Evolutionary conservation across 2,888 invertebrate species (phyloP).

Genomic region (Tuberolachnus salignus): DNA sequence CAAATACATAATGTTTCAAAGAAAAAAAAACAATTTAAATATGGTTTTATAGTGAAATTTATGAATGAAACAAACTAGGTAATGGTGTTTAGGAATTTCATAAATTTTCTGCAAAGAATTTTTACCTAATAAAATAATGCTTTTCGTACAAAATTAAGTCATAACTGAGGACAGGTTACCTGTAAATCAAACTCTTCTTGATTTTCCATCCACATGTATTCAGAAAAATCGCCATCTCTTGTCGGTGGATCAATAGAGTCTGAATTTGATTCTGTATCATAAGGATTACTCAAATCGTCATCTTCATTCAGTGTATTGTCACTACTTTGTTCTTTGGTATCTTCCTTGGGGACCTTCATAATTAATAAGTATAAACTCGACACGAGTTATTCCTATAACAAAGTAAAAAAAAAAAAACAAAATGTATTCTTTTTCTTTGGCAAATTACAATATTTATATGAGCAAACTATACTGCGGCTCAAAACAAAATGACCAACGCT

Average conservation of each 20-base stretch:
- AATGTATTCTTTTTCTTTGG: too few species aligned
- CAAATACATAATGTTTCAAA: neutral
- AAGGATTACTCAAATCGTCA: constrained; percentile 46
- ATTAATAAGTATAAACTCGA: neutral
- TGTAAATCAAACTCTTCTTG: constrained; percentile 91
- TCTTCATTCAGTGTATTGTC: constrained; percentile 51
- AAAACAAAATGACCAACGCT: too few species aligned
- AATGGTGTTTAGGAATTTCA: neutral
- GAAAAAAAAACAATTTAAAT: neutral
- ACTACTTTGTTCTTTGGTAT: constrained; percentile 48
- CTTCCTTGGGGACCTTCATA: constrained; percentile 54
- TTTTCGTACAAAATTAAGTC: too few species aligned
- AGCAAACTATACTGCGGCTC: too few species aligned
- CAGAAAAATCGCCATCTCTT: constrained; percentile 78
- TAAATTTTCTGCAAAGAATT: too few species aligned
- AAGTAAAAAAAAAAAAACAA: too few species aligned
- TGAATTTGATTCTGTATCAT: constrained; percentile 51
- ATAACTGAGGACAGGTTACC: constrained; percentile 65
- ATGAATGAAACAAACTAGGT: neutral
- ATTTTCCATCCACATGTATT: constrained; percentile 94
- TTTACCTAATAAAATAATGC: neutral
- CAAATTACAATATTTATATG: too few species aligned
- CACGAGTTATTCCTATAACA: too few species aligned
- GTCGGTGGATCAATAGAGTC: constrained; percentile 61
- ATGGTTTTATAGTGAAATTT: neutral